Evolutionary conservation across 2,797 vertebrate genomes (phyloP).

Genomic region (Pseudochirops corinnae): DNA sequence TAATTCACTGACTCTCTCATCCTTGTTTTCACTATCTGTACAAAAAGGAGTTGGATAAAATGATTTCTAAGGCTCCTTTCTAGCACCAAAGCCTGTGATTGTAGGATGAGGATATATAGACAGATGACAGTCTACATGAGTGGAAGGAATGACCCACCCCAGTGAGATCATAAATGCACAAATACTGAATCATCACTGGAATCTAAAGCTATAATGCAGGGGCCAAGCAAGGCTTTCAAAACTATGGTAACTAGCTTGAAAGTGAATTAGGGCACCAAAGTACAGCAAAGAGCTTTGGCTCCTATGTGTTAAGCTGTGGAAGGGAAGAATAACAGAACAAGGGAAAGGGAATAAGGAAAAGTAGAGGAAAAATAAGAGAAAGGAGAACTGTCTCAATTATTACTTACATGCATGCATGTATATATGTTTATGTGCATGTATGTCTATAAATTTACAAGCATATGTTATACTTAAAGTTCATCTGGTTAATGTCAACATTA

Average conservation of each 20-base stretch:
- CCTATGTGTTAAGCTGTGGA: background rate
- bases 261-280: background rate
- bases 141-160: background rate
- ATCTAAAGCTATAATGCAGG: background rate
- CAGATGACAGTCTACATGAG: background rate
- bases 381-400: background rate
- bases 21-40: background rate
- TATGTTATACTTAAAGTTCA: background rate
- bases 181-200: background rate
- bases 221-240: background rate
- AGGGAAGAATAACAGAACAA: background rate
- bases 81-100: background rate
- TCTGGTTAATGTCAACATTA: background rate
- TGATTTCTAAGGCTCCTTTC: background rate
- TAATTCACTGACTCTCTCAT: background rate
- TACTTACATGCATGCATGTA: background rate
- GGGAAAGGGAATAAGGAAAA: background rate
- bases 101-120: background rate
- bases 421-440: background rate
- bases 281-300: background rate
- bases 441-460: background rate
- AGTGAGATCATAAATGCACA: background rate
- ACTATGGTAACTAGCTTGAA: background rate
- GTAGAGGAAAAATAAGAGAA: background rate
- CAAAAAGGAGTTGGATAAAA: background rate